Conservation (phyloP, 2,797 vertebrate species). For the Artibeus lituratus region DNA sequence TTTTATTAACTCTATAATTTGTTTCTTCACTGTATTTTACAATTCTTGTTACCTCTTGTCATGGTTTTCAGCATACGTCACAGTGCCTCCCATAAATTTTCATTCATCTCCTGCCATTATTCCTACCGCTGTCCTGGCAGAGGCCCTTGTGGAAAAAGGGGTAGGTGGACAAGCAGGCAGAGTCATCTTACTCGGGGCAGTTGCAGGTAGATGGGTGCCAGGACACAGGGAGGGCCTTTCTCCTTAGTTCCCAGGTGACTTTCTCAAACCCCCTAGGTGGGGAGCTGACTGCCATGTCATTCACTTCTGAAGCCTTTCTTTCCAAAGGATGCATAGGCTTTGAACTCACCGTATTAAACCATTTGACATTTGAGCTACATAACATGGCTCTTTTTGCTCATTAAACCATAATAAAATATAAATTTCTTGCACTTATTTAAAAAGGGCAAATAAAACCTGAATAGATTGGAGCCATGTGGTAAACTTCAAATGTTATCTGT, state of each 20-base stretch:
- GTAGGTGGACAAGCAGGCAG: neutral
- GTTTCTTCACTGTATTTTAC: neutral
- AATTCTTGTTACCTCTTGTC: neutral
- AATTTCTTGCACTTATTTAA: neutral
- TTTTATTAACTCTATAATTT: neutral
- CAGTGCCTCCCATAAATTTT: neutral
- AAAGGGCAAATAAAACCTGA: neutral
- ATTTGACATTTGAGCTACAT: neutral
- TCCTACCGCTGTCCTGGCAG: neutral
- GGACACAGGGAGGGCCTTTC: neutral
- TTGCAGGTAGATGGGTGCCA: neutral
- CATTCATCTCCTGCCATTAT: neutral
- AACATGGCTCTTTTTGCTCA: neutral
- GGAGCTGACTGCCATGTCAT: neutral
- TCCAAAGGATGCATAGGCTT: neutral
- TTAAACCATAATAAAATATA: neutral
- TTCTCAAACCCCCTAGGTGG: neutral
- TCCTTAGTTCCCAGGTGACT: neutral
- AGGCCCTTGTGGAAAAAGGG: neutral
- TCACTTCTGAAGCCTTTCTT: neutral
- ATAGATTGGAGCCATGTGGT: neutral
- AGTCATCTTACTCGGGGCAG: neutral
- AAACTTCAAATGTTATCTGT: neutral
- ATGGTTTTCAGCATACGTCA: neutral
- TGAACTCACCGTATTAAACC: neutral